Evolutionary conservation across 1,140 invertebrate species (phyloP), one percentile per base, ranked within the genome.

Genomic region (Tetramorium parvispinum): DNA sequence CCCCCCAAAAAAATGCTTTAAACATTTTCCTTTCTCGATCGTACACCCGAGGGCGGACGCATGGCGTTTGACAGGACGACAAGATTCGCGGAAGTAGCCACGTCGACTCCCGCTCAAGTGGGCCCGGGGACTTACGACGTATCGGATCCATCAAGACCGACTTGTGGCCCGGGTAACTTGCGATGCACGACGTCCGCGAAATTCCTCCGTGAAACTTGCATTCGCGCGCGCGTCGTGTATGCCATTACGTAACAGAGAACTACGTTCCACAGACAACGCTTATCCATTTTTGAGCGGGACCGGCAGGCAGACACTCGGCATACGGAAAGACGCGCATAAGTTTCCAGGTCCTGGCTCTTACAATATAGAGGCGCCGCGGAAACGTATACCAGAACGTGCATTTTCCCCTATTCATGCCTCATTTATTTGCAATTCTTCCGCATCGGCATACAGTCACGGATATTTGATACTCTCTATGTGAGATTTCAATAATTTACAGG

Each of bases 301-400:
- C n/a, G 61, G 68, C 32, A 82, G 90, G 46, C 51, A 86, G 55
- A 91, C 82, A 51, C 3, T 86, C 13, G 2, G 43, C 40, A 40
- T 87, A 65, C 76, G 85, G 46, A 91, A 81, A 70, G 85, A 92
- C 40, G 53, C 66, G 11, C 37, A 49, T 16, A 53, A 18, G 53
- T 85, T 89, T 10, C 91, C 90, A 3, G 91, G 88, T 18, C 91
- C 90, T 18, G 68, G 40, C 10, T 51, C 46, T 55, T 91, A 92
- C 55, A 61, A 77, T 75, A 55, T 85, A 53, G 82, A 77, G 32
- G 66, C 82, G 61, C 40, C 57, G 1, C 77, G 61, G 55, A 68
- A 78, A 63, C 89, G 87, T 63, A 88, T 92, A 85, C 85, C 90
- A 86, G 91, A 87, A 92, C 73, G 91, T 92, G 87, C 63, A 88